Percentiles rank a stretch among this genome's conserved stretches.
Evolutionary conservation across 1,140 invertebrate genomes (phyloP).

Genomic region (Nymphalis io): DNA sequence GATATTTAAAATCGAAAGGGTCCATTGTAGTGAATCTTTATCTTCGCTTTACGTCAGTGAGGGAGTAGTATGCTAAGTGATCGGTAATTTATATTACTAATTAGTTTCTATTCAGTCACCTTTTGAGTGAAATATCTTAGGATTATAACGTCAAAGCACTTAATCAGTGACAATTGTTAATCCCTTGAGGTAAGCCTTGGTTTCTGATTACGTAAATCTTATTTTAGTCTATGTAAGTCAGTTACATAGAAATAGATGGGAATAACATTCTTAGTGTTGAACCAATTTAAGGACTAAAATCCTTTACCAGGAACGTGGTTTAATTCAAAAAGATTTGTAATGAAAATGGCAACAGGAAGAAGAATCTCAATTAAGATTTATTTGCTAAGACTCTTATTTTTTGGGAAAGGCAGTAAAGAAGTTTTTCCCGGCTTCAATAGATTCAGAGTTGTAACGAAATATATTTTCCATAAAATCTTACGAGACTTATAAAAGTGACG

Average conservation of each 20-base stretch:
- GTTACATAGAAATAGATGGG: neutral
- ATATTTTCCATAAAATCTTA: neutral
- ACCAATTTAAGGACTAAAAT: neutral
- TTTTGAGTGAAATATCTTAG: neutral
- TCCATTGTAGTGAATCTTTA: neutral
- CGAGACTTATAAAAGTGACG: no score
- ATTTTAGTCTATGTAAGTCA: neutral
- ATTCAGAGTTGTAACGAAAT: neutral
- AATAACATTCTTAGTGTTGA: neutral
- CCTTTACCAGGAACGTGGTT: neutral
- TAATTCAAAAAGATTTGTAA: neutral
- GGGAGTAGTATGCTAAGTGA: neutral
- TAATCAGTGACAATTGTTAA: slow-evolving; percentile 13
- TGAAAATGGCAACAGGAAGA: neutral
- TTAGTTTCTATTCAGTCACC: neutral
- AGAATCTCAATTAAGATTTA: neutral
- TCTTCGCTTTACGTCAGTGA: neutral
- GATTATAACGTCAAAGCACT: neutral
- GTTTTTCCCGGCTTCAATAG: neutral
- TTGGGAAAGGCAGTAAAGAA: neutral
- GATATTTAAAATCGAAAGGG: neutral
- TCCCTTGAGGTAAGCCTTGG: neutral
- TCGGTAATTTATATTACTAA: neutral
- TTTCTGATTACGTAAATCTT: neutral
- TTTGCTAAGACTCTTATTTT: neutral